phyloP scores from a whole-genome alignment of 2,113 vertebrate species.

The Hemicordylus capensis region DNA sequence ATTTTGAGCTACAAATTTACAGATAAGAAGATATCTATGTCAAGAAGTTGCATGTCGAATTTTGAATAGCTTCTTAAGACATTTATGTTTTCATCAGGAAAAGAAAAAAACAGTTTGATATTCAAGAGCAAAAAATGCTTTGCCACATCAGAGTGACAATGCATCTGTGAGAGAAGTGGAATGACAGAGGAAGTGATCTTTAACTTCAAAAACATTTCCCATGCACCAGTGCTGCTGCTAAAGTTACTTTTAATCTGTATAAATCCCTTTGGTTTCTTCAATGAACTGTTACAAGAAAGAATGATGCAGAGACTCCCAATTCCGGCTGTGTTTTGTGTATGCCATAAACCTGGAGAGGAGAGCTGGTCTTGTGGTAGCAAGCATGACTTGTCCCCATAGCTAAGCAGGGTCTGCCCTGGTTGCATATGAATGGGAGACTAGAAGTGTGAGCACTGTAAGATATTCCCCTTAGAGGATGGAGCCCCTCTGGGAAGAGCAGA shows the following conservation, averaged over 20 bases:
- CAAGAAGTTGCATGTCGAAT: neutral
- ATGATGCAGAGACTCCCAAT: neutral
- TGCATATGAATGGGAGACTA: too few species aligned
- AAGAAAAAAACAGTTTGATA: neutral
- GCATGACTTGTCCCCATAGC: too few species aligned
- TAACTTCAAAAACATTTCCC: constrained; percentile 41
- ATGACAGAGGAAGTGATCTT: constrained; percentile 49
- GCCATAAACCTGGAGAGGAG: neutral
- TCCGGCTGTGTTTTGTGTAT: neutral
- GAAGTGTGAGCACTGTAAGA: too few species aligned
- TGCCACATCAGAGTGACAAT: constrained; percentile 2
- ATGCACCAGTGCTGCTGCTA: constrained; percentile 15
- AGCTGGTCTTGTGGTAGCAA: too few species aligned
- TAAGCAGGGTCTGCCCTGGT: too few species aligned
- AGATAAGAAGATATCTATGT: neutral
- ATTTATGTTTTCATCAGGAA: neutral
- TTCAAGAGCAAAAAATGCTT: constrained; percentile 19
- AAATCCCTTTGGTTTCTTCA: constrained; percentile 27
- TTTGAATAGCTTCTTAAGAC: constrained; percentile 26
- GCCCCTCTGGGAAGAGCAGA: too few species aligned
- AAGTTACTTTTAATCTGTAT: constrained; percentile 38
- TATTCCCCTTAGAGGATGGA: too few species aligned
- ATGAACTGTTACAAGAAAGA: constrained; percentile 41
- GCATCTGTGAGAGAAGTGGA: constrained; percentile 8
- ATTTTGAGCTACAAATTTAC: constrained; percentile 16